Conservation (phyloP, 1,140 invertebrate species). For the Temnothorax longispinosus region DNA sequence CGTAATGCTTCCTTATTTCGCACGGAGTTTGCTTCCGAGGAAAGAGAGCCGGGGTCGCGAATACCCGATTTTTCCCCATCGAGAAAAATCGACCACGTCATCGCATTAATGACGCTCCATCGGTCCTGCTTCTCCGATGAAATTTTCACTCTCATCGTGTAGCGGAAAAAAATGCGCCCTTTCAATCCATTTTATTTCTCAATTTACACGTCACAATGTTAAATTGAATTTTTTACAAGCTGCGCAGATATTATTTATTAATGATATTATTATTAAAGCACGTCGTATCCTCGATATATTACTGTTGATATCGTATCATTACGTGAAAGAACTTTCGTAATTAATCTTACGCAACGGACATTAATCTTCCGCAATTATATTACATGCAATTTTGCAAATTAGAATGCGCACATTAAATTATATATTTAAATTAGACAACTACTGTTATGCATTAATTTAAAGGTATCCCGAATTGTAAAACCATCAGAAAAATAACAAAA, state of each 20-base stretch:
- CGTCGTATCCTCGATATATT: not conserved
- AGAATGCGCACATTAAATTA: not conserved
- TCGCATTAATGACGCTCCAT: constrained; percentile 40
- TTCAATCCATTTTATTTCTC: constrained; percentile 27
- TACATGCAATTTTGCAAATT: not conserved
- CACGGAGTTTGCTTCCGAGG: not conserved
- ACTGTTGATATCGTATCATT: not conserved
- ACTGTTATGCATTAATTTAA: not conserved
- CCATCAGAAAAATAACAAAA: not conserved
- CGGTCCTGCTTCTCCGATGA: constrained; percentile 11
- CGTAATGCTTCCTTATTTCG: constrained; percentile 29
- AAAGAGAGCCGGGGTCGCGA: not conserved
- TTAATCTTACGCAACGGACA: constrained; percentile 22
- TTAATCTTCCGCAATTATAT: constrained; percentile 15
- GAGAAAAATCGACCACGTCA: constrained; percentile 37
- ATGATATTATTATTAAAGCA: constrained; percentile 24
- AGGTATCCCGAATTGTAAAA: not conserved
- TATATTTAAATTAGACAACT: constrained; percentile 13
- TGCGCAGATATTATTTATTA: constrained; percentile 5
- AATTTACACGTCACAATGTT: constrained; percentile 4
- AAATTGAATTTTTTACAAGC: not conserved
- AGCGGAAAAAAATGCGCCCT: not conserved
- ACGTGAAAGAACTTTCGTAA: not conserved
- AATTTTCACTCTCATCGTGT: constrained; percentile 41
- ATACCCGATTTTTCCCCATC: constrained; percentile 6